phyloP scores from a whole-genome alignment of 2,113 vertebrate species.

The Anser cygnoides region DNA sequence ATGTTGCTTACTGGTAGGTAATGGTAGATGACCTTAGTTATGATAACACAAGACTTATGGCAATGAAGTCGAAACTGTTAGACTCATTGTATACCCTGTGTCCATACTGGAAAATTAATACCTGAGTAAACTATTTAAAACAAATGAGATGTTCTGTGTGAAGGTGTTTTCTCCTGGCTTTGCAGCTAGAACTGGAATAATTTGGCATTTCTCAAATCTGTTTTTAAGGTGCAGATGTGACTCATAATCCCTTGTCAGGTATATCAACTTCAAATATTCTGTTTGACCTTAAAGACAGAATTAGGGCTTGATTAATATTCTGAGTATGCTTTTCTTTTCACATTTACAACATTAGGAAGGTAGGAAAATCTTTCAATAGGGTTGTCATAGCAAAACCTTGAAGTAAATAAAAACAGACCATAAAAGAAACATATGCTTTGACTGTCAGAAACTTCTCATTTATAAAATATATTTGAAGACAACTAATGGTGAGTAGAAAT shows the following conservation, averaged over 20 bases:
- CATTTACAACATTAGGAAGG: slow-evolving; percentile 39
- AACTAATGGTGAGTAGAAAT: slow-evolving; percentile 43
- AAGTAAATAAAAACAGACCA: slow-evolving; percentile 45
- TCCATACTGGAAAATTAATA: not conserved
- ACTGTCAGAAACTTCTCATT: slow-evolving; percentile 41
- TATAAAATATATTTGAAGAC: slow-evolving; percentile 65
- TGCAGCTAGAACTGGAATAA: not conserved
- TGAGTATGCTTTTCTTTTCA: slow-evolving; percentile 30
- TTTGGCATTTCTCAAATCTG: not conserved
- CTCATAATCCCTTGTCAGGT: slow-evolving; percentile 39
- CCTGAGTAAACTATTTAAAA: not conserved
- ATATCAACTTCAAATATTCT: not conserved
- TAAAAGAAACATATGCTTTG: slow-evolving; percentile 38
- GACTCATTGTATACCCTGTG: not conserved
- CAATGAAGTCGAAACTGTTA: not conserved
- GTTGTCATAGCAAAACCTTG: slow-evolving; percentile 51
- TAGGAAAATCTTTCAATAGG: not conserved
- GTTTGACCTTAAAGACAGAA: slow-evolving; percentile 46
- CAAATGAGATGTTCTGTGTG: not conserved
- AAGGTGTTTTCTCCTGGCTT: not conserved
- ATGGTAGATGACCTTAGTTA: not conserved
- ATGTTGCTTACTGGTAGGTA: not conserved
- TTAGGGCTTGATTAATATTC: slow-evolving; percentile 61
- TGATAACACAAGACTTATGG: not conserved
- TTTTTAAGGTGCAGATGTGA: not conserved